Conservation (phyloP, 2,888 invertebrate species). For the Calameuta idolon region DNA sequence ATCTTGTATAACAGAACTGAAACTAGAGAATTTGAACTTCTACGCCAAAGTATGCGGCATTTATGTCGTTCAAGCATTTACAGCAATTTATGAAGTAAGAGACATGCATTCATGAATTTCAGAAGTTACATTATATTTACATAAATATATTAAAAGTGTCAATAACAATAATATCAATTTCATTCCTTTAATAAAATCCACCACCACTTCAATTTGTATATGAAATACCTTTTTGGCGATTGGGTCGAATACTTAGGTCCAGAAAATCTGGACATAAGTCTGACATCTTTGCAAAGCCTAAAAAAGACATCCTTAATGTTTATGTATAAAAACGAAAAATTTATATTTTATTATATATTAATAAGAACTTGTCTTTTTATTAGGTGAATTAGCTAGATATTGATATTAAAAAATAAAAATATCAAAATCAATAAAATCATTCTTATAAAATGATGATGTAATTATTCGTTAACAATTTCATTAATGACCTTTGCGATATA, state of each 20-base stretch:
- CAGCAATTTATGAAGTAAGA: too few relatives aligned
- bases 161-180: not conserved
- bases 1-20: too few relatives aligned
- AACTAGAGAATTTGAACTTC: too few relatives aligned
- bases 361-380: not conserved
- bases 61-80: too few relatives aligned
- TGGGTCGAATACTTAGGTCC: constrained; percentile 55
- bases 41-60: too few relatives aligned
- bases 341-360: not conserved
- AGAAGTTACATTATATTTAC: not conserved
- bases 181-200: not conserved
- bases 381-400: not conserved
- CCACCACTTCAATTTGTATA: constrained; percentile 12
- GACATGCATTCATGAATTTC: too few relatives aligned
- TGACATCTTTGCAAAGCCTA: constrained; percentile 54
- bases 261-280: constrained; percentile 50
- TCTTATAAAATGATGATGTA: not conserved
- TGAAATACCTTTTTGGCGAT: constrained; percentile 52
- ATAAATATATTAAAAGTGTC: not conserved
- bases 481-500: not conserved
- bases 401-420: not conserved
- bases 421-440: not conserved
- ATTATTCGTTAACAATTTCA: too few relatives aligned
- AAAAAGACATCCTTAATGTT: constrained; percentile 16
- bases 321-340: not conserved